Evolutionary conservation across 2,888 invertebrate genomes (phyloP).

Genomic region (Penaeus monodon): DNA sequence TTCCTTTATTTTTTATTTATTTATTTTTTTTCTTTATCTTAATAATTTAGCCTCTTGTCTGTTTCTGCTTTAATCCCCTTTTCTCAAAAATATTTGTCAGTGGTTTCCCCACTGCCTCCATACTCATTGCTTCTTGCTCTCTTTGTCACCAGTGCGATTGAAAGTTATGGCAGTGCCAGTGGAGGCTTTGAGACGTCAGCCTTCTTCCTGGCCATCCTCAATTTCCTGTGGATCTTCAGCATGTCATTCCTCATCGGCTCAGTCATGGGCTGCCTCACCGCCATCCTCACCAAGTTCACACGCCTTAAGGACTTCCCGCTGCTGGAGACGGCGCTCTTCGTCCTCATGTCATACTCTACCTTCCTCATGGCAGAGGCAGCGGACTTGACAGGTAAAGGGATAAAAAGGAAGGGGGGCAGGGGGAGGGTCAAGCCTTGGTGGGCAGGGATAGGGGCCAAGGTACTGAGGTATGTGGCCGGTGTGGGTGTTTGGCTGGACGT

Average conservation of each 20-base stretch:
- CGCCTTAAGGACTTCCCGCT: slow-evolving; percentile 93
- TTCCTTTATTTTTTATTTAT: too few relatives aligned
- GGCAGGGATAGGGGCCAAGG: too few relatives aligned
- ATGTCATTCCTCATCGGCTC: slow-evolving; percentile 93
- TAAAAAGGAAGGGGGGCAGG: not conserved
- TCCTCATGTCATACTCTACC: slow-evolving; percentile 97
- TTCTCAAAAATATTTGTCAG: not conserved
- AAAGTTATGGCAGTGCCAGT: slow-evolving; percentile 72
- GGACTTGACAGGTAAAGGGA: slow-evolving; percentile 86
- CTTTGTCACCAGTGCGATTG: slow-evolving; percentile 58
- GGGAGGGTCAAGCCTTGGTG: too few relatives aligned
- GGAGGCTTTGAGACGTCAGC: slow-evolving; percentile 90
- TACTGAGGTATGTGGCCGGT: too few relatives aligned
- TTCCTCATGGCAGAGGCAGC: slow-evolving; percentile 97
- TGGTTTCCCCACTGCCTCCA: not conserved
- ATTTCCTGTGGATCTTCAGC: slow-evolving; percentile 92
- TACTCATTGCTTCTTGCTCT: not conserved
- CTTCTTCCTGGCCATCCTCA: slow-evolving; percentile 88
- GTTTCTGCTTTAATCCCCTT: not conserved
- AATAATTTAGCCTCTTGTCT: too few relatives aligned
- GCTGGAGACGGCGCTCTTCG: slow-evolving; percentile 94
- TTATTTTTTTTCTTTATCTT: too few relatives aligned
- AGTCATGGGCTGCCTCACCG: slow-evolving; percentile 91
- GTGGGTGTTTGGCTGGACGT: too few relatives aligned
- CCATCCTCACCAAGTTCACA: slow-evolving; percentile 95